Evolutionary conservation across 1,140 invertebrate species (phyloP).

Genomic region (Drosophila parabipectinata): DNA sequence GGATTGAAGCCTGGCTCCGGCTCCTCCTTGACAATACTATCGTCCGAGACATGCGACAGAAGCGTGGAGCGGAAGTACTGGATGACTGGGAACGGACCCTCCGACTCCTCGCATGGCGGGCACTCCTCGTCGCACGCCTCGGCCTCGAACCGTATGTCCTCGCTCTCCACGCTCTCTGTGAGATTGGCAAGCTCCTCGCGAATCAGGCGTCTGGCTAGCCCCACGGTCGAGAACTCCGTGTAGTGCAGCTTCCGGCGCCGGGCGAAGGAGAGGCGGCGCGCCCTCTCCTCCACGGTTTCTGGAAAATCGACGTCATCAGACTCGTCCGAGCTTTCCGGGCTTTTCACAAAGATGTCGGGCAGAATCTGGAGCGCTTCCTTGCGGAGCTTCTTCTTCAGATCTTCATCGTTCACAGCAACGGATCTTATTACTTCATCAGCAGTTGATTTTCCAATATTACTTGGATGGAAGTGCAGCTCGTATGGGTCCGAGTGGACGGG

Average conservation of each 20-base stretch:
- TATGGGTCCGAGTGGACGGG: conserved; percentile 15
- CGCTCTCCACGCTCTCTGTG: background rate
- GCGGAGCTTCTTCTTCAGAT: background rate
- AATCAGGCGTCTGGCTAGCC: conserved; percentile 34
- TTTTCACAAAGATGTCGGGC: background rate
- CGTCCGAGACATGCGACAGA: background rate
- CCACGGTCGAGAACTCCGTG: conserved; percentile 25
- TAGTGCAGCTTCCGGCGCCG: conserved; percentile 35
- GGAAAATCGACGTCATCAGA: conserved; percentile 15
- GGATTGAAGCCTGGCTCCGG: conserved; percentile 21
- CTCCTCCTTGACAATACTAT: conserved; percentile 8
- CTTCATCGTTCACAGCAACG: background rate
- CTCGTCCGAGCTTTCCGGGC: conserved; percentile 18
- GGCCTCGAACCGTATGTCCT: background rate
- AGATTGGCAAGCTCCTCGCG: conserved; percentile 21
- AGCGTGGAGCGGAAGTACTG: background rate
- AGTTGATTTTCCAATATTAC: too few relatives aligned
- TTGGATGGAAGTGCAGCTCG: accelerated
- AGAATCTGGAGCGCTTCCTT: background rate
- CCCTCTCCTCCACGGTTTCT: conserved; percentile 22
- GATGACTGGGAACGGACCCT: background rate
- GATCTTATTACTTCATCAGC: background rate
- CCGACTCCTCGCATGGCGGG: background rate
- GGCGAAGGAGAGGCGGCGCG: conserved; percentile 21
- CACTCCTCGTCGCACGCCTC: too few relatives aligned